phyloP scores from a whole-genome alignment of 2,113 vertebrate genomes.

The Anseranas semipalmata region DNA sequence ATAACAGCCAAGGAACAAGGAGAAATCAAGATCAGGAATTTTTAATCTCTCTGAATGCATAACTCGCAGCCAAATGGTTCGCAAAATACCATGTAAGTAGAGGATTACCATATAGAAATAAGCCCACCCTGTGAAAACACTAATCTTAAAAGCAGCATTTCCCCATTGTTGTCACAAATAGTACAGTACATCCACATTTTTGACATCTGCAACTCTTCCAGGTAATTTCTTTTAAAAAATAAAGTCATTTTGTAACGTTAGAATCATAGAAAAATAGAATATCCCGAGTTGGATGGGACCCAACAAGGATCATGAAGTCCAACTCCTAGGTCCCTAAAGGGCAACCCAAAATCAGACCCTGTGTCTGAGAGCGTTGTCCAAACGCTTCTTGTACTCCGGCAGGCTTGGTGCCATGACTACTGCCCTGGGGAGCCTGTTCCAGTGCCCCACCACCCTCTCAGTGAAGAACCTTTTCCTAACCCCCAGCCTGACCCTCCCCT shows the following conservation, averaged over 20 bases:
- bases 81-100: neutral
- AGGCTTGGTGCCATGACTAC: no score
- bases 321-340: no score
- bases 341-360: no score
- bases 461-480: no score
- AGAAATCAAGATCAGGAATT: neutral
- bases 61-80: neutral
- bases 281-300: no score
- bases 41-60: neutral
- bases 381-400: no score
- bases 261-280: no score
- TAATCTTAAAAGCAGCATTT: neutral
- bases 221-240: neutral
- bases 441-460: no score
- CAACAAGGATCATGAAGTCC: no score
- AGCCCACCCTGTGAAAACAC: neutral
- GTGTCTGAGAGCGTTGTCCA: no score
- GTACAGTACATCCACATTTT: neutral
- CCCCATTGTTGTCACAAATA: neutral
- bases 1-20: neutral
- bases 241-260: neutral
- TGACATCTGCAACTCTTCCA: neutral
- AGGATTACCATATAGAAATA: neutral
- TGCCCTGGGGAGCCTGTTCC: no score
- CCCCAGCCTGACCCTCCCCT: no score